These are phyloP conservation scores for Drosophila baimaii DNA, from an alignment of 1,140 invertebrate genomes.

Conservation along the genomic window DNA sequence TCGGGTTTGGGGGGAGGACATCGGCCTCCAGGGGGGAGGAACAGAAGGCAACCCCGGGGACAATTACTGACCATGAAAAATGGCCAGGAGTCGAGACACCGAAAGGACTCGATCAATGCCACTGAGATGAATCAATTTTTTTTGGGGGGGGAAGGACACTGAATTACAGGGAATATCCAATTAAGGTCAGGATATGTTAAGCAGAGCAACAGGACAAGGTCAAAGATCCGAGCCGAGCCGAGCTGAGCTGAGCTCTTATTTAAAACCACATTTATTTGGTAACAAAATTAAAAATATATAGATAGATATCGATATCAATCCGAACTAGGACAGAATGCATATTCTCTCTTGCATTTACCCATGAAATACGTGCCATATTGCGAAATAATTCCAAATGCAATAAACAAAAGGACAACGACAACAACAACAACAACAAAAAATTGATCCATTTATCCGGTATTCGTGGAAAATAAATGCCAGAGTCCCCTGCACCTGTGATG, in stretches of 20 bases:
- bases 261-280: not conserved
- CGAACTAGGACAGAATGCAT: slow-evolving; percentile 8
- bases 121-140: slow-evolving; percentile 39
- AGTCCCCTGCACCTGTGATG: not conserved
- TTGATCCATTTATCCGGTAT: slow-evolving; percentile 6
- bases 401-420: not conserved
- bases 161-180: slow-evolving; percentile 5
- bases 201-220: slow-evolving; percentile 12
- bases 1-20: slow-evolving; percentile 10
- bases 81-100: slow-evolving; percentile 42
- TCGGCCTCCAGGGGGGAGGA: slow-evolving; percentile 8
- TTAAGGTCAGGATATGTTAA: not conserved
- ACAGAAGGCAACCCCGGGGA: not conserved
- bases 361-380: slow-evolving; percentile 19
- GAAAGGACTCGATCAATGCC: slow-evolving; percentile 34
- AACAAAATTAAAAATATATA: slow-evolving; percentile 2
- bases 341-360: slow-evolving; percentile 1
- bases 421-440: not conserved
- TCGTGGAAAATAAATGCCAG: slow-evolving; percentile 1
- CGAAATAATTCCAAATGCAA: slow-evolving; percentile 11
- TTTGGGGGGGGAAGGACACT: not conserved
- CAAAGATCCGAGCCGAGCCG: not conserved
- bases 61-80: slow-evolving; percentile 80
- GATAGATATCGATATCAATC: not conserved
- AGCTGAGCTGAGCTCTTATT: not conserved